Base-by-base conservation (phyloP, 2,797 vertebrate species). In the Hoplostethus mediterraneus region DNA sequence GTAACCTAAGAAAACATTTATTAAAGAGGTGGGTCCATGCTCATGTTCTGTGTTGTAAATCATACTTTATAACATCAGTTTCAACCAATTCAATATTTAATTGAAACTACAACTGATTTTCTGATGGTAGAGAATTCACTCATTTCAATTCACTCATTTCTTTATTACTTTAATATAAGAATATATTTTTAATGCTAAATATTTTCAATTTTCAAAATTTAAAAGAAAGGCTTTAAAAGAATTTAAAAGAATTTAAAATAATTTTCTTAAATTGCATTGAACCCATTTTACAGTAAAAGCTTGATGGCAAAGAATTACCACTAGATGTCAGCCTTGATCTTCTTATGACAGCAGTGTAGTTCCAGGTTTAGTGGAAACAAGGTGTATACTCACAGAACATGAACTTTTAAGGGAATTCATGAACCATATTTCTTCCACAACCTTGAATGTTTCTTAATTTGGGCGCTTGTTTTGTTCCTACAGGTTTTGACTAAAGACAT, bases 261-360 rank as follows among this genome's bases (percentile, higher is more conserved):
- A 25, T 52, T 51, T 4, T 2, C 17, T 25, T 17, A 7, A 49
- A 21, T 10, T 21, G 47, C 6, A 7, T 7, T 48, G n/a, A 52
- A 52, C 51, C 51, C 21, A 52, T 52, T 1, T 21, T 55, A 6
- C 25, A 14, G 1, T 38, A 2, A 36, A 8, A 13, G 31, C 12
- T n/a, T 45, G 2, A 69, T 80, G 16, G 45, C 54, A 33, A 42
- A 65, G 7, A 56, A 21, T 0, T n/a, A 33, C 80, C 86, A 89
- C 69, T 81, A 87, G 86, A 71, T 89, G 82, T 70, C 81, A 85
- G 63, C 49, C 62, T 62, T 45, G 38, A 44, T 66, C 59, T 47
- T 30, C 1, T 45, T 1, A 72, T 66, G 3, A 53, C 30, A 65
- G 30, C 38, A 2, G 42, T 2, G 16, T 8, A 1, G 4, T 44